Evolutionary conservation across 2,797 vertebrate species (phyloP).

Genomic region (Adrianichthys oophorus): DNA sequence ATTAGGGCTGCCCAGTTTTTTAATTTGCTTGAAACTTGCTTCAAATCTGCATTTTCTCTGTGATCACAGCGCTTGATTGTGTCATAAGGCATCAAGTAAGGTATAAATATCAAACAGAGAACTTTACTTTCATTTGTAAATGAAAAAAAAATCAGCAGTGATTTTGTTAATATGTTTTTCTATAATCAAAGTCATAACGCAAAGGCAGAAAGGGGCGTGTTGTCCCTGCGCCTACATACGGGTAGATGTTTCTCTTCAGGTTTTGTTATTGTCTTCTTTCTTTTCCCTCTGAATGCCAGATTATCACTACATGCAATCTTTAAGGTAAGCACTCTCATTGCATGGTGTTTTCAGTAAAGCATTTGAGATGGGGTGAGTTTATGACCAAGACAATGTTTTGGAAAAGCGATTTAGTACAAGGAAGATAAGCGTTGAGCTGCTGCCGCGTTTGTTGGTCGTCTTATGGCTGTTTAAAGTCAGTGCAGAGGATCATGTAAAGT

Average conservation of each 20-base stretch:
- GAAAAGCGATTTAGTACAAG: slow-evolving; percentile 51
- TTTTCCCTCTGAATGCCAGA: slow-evolving; percentile 61
- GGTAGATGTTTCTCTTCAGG: slow-evolving; percentile 70
- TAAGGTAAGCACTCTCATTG: slow-evolving; percentile 30
- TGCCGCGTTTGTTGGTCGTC: slow-evolving; percentile 68
- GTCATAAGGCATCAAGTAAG: slow-evolving; percentile 3
- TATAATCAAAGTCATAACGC: slow-evolving; percentile 36
- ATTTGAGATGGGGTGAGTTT: slow-evolving; percentile 54
- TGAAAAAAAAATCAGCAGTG: too few relatives aligned
- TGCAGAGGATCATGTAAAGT: slow-evolving; percentile 68
- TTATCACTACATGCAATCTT: slow-evolving; percentile 58
- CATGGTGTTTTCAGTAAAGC: slow-evolving; percentile 33
- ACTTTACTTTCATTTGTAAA: too few relatives aligned
- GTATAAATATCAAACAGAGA: too few relatives aligned
- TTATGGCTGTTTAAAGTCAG: slow-evolving; percentile 84
- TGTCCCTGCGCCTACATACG: slow-evolving; percentile 61
- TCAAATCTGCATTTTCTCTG: slow-evolving; percentile 14
- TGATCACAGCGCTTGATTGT: slow-evolving; percentile 13
- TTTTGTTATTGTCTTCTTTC: slow-evolving; percentile 63
- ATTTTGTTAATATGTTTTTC: too few relatives aligned
- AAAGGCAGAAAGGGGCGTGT: slow-evolving; percentile 68
- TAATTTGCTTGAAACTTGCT: slow-evolving; percentile 11
- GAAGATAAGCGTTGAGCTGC: slow-evolving; percentile 51
- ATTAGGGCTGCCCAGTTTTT: slow-evolving; percentile 12
- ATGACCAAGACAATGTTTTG: slow-evolving; percentile 74